Evolutionary conservation across 2,888 invertebrate genomes (phyloP).

Genomic region (Scaptomyza parva): DNA sequence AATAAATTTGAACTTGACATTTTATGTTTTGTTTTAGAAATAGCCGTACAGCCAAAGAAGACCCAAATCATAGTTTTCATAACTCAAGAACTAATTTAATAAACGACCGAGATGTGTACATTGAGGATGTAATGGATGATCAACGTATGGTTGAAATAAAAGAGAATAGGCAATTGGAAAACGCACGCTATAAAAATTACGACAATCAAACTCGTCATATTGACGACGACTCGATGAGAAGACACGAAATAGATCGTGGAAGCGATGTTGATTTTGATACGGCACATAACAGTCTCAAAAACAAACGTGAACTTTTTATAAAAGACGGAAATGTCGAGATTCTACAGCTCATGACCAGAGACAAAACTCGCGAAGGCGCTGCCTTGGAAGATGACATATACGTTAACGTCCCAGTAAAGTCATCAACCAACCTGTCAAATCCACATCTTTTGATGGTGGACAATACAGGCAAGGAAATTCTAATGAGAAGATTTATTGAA

Average conservation of each 20-base stretch:
- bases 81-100: slow-evolving; percentile 85
- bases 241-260: slow-evolving; percentile 91
- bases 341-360: slow-evolving; percentile 91
- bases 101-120: slow-evolving; percentile 83
- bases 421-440: slow-evolving; percentile 86
- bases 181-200: slow-evolving; percentile 60
- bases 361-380: slow-evolving; percentile 85
- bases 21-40: slow-evolving; percentile 69
- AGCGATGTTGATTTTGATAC: slow-evolving; percentile 87
- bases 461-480: slow-evolving; percentile 93
- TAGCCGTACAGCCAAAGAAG: slow-evolving; percentile 83
- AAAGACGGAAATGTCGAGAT: slow-evolving; percentile 95
- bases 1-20: neutral
- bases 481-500: slow-evolving; percentile 93
- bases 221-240: slow-evolving; percentile 90
- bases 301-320: slow-evolving; percentile 90
- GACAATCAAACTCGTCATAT: slow-evolving; percentile 85
- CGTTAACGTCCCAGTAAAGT: slow-evolving; percentile 86
- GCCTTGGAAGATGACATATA: slow-evolving; percentile 87
- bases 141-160: slow-evolving; percentile 68
- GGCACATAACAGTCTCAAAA: slow-evolving; percentile 79
- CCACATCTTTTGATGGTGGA: slow-evolving; percentile 89
- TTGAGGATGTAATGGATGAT: slow-evolving; percentile 82
- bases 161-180: slow-evolving; percentile 78
- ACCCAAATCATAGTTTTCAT: slow-evolving; percentile 83